These are phyloP conservation scores for Trichopoda pennipes DNA, from an alignment of 2,888 invertebrate genomes.

Conservation along the genomic window DNA sequence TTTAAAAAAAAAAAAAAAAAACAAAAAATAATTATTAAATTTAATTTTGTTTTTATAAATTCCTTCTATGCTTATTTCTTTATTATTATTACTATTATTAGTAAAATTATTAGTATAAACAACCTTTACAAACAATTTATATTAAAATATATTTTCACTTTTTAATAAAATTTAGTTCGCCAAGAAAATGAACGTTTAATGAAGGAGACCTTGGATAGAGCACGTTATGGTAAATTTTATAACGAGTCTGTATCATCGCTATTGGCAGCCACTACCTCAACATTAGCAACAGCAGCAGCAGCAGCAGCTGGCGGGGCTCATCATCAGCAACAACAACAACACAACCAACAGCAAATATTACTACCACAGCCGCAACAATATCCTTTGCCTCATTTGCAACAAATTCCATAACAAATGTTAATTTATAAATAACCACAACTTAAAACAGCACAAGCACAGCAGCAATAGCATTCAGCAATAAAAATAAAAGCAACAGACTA, in stretches of 20 bases:
- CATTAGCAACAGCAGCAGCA: slow-evolving; percentile 57
- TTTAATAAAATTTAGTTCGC: slow-evolving; percentile 85
- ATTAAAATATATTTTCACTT: slow-evolving; percentile 24
- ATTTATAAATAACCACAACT: slow-evolving; percentile 56
- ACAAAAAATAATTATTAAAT: too few species aligned
- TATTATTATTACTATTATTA: background rate
- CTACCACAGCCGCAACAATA: slow-evolving; percentile 62
- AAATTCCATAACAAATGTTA: slow-evolving; percentile 71
- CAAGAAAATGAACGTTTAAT: slow-evolving; percentile 94
- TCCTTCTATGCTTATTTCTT: slow-evolving; percentile 48
- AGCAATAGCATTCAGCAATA: slow-evolving; percentile 67
- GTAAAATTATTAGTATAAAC: slow-evolving; percentile 16
- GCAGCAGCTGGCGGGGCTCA: slow-evolving; percentile 39
- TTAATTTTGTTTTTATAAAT: slow-evolving; percentile 32
- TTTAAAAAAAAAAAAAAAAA: slow-evolving; percentile 55
- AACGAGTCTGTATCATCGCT: slow-evolving; percentile 77
- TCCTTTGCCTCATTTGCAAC: slow-evolving; percentile 63
- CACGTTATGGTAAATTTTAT: slow-evolving; percentile 79
- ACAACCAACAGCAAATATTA: slow-evolving; percentile 57
- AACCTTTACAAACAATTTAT: slow-evolving; percentile 68
- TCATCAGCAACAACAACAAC: slow-evolving; percentile 41
- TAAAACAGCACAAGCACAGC: slow-evolving; percentile 30
- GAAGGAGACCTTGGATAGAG: slow-evolving; percentile 86
- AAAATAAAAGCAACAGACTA: slow-evolving; percentile 16
- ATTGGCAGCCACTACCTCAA: slow-evolving; percentile 69